Evolutionary conservation across 2,888 invertebrate genomes (phyloP).

Genomic region (Caenorhabditis macrosperma): DNA sequence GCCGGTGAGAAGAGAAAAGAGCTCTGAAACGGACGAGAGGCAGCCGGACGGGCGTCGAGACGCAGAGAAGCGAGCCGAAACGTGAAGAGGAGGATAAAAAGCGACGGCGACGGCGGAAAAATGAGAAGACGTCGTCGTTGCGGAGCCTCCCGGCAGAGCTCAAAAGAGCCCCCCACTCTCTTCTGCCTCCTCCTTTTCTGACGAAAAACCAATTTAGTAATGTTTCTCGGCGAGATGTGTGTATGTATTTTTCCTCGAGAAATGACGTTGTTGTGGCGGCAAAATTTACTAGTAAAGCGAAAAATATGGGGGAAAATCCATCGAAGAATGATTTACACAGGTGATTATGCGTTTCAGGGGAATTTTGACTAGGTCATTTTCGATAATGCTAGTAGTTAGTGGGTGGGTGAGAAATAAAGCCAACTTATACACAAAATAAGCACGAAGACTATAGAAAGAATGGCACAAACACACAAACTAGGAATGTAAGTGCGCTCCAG

Average conservation of each 20-base stretch:
- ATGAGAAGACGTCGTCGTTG: conserved; percentile 35
- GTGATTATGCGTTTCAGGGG: too few relatives aligned
- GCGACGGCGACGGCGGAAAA: conserved; percentile 27
- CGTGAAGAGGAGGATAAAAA: conserved; percentile 49
- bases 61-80: conserved; percentile 34
- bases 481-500: not conserved
- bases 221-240: conserved; percentile 10
- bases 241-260: conserved; percentile 11
- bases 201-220: conserved; percentile 50
- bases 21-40: conserved; percentile 26
- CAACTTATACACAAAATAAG: not conserved
- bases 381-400: too few relatives aligned
- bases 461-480: not conserved
- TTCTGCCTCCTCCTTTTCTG: not conserved
- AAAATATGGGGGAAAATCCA: too few relatives aligned
- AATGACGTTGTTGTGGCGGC: too few relatives aligned
- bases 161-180: conserved; percentile 19
- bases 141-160: not conserved
- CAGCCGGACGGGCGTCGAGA: conserved; percentile 5
- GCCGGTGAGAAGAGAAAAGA: conserved; percentile 20
- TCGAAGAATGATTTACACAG: too few relatives aligned
- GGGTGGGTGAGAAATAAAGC: too few relatives aligned
- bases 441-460: not conserved
- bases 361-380: too few relatives aligned
- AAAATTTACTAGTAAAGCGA: too few relatives aligned